Conservation (phyloP, 2,888 invertebrate species). For the Resseliella maxima region DNA sequence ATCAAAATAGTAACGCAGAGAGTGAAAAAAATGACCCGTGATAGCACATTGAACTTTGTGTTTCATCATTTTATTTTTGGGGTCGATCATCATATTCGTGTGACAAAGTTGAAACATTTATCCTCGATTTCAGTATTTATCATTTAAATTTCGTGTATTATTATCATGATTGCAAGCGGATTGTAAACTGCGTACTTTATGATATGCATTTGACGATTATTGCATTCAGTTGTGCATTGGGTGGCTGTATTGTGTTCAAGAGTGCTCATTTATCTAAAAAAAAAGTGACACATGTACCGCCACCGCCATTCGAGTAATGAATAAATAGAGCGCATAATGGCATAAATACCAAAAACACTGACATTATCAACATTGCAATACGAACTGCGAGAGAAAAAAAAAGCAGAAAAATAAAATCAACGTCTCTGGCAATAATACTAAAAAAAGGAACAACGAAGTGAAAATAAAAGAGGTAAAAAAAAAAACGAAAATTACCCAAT, state of each 20-base stretch:
- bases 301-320: background rate
- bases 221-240: constrained; percentile 26
- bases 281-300: background rate
- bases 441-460: background rate
- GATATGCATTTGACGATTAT: constrained; percentile 25
- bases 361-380: constrained; percentile 15
- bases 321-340: constrained; percentile 27
- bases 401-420: background rate
- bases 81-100: background rate
- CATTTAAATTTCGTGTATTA: constrained; percentile 37
- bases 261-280: background rate
- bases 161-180: background rate
- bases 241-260: background rate
- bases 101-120: background rate
- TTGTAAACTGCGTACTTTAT: background rate
- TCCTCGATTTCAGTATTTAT: constrained; percentile 13
- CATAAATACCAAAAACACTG: constrained; percentile 35
- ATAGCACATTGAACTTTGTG: constrained; percentile 2
- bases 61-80: constrained; percentile 49
- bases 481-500: too few relatives aligned
- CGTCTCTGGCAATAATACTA: background rate
- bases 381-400: background rate
- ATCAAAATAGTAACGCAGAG: too few relatives aligned
- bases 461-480: constrained; percentile 24
- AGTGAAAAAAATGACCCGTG: too few relatives aligned